Evolutionary conservation across 1,140 invertebrate species (phyloP).

Genomic region (Phymastichus coffea): DNA sequence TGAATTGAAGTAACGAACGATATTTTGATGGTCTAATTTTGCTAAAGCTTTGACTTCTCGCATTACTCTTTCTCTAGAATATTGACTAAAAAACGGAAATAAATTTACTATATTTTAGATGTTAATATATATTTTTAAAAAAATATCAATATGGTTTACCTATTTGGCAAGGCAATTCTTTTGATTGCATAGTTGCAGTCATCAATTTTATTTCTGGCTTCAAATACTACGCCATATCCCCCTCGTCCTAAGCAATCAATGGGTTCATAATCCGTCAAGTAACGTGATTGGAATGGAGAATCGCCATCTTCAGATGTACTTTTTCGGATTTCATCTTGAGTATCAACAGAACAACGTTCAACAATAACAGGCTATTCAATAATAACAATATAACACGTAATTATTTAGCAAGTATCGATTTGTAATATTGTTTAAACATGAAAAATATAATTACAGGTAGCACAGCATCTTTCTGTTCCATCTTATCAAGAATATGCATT

Average conservation of each 20-base stretch:
- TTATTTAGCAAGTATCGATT: too few species aligned
- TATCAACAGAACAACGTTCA: constrained; percentile 50
- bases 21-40: constrained; percentile 90
- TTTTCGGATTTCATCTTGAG: constrained; percentile 33
- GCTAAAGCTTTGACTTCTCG: constrained; percentile 93
- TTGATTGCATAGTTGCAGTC: constrained; percentile 95
- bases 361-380: constrained; percentile 45
- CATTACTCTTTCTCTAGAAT: constrained; percentile 81
- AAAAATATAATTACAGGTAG: constrained; percentile 36
- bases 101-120: neutral
- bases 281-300: constrained; percentile 67
- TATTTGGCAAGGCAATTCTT: constrained; percentile 84
- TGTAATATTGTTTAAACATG: constrained; percentile 8
- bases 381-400: constrained; percentile 13
- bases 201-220: constrained; percentile 93
- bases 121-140: constrained; percentile 6
- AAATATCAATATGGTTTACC: constrained; percentile 54
- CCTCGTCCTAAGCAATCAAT: constrained; percentile 84
- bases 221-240: constrained; percentile 97
- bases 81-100: constrained; percentile 59
- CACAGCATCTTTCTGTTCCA: constrained; percentile 36
- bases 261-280: constrained; percentile 83
- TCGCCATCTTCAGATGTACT: constrained; percentile 32
- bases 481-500: neutral
- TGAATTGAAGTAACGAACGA: constrained; percentile 92